These are phyloP conservation scores for Sorex araneus DNA, from an alignment of 2,113 vertebrate genomes.

Conservation along the genomic window DNA sequence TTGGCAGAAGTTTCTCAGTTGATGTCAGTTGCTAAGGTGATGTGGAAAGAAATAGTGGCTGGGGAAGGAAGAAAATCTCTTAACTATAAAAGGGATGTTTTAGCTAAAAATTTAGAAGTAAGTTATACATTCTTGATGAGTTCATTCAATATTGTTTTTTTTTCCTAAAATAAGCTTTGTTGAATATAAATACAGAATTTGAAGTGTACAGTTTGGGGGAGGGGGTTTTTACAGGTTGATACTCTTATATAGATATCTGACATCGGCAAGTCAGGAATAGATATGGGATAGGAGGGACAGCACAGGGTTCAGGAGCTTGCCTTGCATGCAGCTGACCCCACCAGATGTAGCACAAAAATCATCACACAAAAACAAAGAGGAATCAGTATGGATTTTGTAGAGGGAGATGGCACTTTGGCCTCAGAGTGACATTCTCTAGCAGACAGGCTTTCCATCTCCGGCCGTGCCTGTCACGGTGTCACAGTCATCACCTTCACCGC, in stretches of 20 bases:
- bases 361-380: too few species aligned
- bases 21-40: conserved; percentile 10
- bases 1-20: conserved; percentile 24
- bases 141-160: conserved; percentile 14
- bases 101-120: conserved; percentile 30
- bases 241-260: neutral
- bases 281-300: too few species aligned
- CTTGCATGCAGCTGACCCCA: too few species aligned
- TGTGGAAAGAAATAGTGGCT: neutral
- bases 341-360: too few species aligned
- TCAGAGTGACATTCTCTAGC: neutral
- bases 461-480: neutral
- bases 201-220: neutral
- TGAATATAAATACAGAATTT: conserved; percentile 8
- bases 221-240: neutral
- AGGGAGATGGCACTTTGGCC: neutral
- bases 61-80: neutral
- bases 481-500: neutral
- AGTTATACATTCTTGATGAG: rapidly evolving
- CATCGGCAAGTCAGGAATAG: neutral
- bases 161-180: neutral
- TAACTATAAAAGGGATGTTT: neutral
- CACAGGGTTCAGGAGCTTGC: too few species aligned
- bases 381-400: neutral
- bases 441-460: neutral